phyloP scores from a whole-genome alignment of 30 jellyfish, hydroid and myxozoan species.

The Nemopilema nomurai region DNA sequence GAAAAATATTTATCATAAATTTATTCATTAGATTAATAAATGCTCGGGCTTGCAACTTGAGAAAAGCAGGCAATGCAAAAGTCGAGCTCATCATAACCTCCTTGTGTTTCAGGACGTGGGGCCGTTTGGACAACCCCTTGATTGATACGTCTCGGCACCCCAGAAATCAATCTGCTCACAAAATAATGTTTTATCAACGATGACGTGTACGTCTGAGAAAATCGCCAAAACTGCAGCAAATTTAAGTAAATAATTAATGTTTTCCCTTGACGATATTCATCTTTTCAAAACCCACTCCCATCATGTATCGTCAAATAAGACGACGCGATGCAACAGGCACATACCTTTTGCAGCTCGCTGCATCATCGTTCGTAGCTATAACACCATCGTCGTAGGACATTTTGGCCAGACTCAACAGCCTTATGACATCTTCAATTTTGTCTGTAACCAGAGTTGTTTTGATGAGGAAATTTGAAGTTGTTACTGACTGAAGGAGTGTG shows the following conservation, averaged over 20 bases:
- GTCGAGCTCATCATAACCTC: too few species aligned
- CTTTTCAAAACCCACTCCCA: background rate
- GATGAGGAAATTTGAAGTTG: background rate
- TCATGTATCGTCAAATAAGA: background rate
- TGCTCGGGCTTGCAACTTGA: background rate
- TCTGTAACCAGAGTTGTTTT: background rate
- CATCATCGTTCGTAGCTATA: constrained; percentile 96
- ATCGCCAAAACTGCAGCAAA: background rate
- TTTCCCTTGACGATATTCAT: background rate
- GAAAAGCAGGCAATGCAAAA: background rate
- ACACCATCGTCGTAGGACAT: constrained; percentile 92
- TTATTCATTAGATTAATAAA: background rate
- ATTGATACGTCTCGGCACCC: too few species aligned
- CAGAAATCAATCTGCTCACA: too few species aligned
- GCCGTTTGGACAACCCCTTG: too few species aligned
- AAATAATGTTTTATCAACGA: too few species aligned
- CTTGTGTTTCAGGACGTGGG: too few species aligned
- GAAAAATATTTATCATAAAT: background rate
- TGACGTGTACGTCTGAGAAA: too few species aligned
- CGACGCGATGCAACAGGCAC: background rate
- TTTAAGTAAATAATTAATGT: background rate
- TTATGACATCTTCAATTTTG: background rate
- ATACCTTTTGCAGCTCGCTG: constrained; percentile 87
- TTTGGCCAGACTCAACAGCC: background rate
- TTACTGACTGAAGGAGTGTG: background rate